These are phyloP conservation scores for Lithophane leautieri DNA, from an alignment of 2,888 invertebrate genomes.

Conservation along the genomic window DNA sequence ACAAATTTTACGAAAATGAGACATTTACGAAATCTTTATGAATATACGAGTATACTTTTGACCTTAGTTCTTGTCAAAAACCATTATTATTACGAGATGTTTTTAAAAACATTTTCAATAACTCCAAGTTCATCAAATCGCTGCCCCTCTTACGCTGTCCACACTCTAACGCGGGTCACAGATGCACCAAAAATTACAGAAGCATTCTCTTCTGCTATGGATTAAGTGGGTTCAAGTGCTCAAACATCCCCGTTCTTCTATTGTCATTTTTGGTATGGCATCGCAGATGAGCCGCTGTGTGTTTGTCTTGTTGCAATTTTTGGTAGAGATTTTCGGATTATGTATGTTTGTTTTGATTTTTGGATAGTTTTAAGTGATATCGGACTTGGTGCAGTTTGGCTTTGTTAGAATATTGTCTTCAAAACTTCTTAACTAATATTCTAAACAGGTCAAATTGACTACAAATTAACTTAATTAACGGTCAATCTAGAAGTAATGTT, in stretches of 20 bases:
- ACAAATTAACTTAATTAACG: too few species aligned
- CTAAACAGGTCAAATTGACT: neutral
- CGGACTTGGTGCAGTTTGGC: neutral
- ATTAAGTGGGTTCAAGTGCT: slow-evolving; percentile 80
- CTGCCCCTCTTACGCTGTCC: slow-evolving; percentile 19
- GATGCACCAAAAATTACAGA: slow-evolving; percentile 83
- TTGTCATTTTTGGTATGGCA: slow-evolving; percentile 73
- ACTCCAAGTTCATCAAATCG: slow-evolving; percentile 41
- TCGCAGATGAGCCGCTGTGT: slow-evolving; percentile 63
- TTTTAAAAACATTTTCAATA: neutral
- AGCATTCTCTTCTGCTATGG: slow-evolving; percentile 74
- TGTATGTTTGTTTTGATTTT: slow-evolving; percentile 59
- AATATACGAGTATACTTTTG: neutral
- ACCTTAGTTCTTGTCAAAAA: neutral
- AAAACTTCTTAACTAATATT: neutral
- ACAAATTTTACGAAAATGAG: too few species aligned
- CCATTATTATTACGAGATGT: neutral
- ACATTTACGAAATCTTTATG: neutral
- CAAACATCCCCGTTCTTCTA: slow-evolving; percentile 67
- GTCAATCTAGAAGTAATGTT: neutral
- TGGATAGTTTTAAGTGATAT: neutral
- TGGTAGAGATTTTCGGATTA: slow-evolving; percentile 62
- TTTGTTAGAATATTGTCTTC: neutral
- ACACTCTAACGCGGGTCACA: slow-evolving; percentile 70
- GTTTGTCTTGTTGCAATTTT: slow-evolving; percentile 61